These are phyloP conservation scores for Lophochroa leadbeateri DNA, from an alignment of 2,113 vertebrate species.

Conservation along the genomic window DNA sequence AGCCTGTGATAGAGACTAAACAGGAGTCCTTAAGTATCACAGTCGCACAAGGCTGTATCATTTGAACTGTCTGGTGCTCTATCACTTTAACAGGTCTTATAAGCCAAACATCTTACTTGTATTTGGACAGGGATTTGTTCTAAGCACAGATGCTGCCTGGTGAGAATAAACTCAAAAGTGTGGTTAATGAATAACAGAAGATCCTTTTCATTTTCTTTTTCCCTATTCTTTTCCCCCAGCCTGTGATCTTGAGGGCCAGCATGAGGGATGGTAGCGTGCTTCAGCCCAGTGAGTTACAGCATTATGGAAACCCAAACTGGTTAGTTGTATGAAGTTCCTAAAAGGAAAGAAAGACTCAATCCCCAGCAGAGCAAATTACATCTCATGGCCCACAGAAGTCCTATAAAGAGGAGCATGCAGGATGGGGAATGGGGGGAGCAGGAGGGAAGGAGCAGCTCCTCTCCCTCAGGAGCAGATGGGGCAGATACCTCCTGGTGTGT, in stretches of 20 bases:
- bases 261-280: background rate
- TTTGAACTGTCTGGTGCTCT: background rate
- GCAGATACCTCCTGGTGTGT: background rate
- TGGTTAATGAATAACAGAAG: background rate
- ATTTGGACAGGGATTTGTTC: background rate
- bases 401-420: background rate
- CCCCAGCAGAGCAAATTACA: background rate
- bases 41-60: background rate
- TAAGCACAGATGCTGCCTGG: background rate
- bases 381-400: background rate
- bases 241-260: background rate
- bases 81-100: background rate
- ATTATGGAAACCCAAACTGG: background rate
- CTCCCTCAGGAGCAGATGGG: background rate
- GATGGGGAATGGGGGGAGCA: background rate
- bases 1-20: background rate
- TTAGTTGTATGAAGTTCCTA: background rate
- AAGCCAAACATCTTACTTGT: background rate
- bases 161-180: background rate
- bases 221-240: fast-evolving
- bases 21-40: background rate
- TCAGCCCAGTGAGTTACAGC: background rate
- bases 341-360: background rate
- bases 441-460: background rate
- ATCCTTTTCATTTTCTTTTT: background rate